Percentiles rank a stretch among this genome's conserved stretches.
Conservation (phyloP, 2,888 invertebrate species). For the Eristalinus aeneus region DNA sequence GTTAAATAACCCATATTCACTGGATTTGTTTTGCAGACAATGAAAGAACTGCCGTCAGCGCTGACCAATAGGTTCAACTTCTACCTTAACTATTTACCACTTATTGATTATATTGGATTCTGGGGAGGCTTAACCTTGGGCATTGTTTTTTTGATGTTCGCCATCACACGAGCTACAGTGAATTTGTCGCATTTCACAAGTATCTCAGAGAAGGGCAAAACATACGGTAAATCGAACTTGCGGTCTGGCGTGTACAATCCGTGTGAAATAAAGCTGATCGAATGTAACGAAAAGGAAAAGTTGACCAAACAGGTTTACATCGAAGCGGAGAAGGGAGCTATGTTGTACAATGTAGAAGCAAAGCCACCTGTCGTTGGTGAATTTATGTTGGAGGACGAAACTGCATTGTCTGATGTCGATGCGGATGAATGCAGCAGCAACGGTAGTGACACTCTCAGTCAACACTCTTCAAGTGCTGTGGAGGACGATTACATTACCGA, state of each 20-base stretch:
- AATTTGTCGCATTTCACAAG: conserved; percentile 76
- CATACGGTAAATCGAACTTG: conserved; percentile 75
- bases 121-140: conserved; percentile 77
- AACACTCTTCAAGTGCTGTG: conserved; percentile 25
- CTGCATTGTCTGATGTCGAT: conserved; percentile 51
- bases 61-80: conserved; percentile 86
- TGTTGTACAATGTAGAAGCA: conserved; percentile 56
- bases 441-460: conserved; percentile 49
- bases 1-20: neutral
- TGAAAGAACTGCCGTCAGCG: conserved; percentile 85
- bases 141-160: conserved; percentile 75
- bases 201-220: conserved; percentile 74
- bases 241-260: conserved; percentile 76
- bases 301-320: conserved; percentile 67
- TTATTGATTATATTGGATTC: conserved; percentile 82
- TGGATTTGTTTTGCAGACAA: conserved; percentile 83
- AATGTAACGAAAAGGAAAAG: conserved; percentile 73
- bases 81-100: conserved; percentile 87
- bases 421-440: conserved; percentile 30
- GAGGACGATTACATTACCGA: conserved; percentile 58
- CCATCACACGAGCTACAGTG: conserved; percentile 77
- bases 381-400: conserved; percentile 50
- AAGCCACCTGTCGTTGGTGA: conserved; percentile 27
- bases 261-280: conserved; percentile 77
- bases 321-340: conserved; percentile 63